Conservation (phyloP, 2,113 vertebrate genomes). For the Chiloscyllium plagiosum region DNA sequence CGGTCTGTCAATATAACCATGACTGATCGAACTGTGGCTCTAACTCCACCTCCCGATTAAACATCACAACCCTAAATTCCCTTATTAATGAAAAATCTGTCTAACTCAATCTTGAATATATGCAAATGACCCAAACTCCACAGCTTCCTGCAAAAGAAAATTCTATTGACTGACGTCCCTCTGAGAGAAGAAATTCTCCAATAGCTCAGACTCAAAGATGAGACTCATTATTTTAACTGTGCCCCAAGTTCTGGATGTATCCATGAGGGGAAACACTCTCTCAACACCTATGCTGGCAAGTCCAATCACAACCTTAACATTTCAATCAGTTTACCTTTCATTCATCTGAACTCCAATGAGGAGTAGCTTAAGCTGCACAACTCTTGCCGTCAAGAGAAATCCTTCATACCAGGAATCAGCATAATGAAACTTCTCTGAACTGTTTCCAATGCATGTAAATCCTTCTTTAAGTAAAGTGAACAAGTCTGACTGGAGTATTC, state of each 20-base stretch:
- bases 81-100: not conserved
- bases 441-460: not conserved
- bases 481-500: too few species aligned
- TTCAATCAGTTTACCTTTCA: not conserved
- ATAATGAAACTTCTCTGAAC: not conserved
- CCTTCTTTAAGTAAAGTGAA: not conserved
- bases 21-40: too few species aligned
- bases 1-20: too few species aligned
- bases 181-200: not conserved
- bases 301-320: not conserved
- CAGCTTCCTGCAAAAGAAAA: not conserved
- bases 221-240: not conserved
- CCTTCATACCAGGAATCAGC: not conserved
- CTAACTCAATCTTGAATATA: not conserved
- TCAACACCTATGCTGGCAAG: not conserved
- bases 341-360: not conserved
- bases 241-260: not conserved
- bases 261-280: not conserved
- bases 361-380: not conserved
- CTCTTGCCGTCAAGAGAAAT: not conserved
- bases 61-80: too few species aligned
- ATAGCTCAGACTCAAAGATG: not conserved
- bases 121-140: not conserved
- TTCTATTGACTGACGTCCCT: not conserved
- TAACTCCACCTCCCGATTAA: too few species aligned